Conservation (phyloP, 2,888 invertebrate genomes). For the Philaethria dido region DNA sequence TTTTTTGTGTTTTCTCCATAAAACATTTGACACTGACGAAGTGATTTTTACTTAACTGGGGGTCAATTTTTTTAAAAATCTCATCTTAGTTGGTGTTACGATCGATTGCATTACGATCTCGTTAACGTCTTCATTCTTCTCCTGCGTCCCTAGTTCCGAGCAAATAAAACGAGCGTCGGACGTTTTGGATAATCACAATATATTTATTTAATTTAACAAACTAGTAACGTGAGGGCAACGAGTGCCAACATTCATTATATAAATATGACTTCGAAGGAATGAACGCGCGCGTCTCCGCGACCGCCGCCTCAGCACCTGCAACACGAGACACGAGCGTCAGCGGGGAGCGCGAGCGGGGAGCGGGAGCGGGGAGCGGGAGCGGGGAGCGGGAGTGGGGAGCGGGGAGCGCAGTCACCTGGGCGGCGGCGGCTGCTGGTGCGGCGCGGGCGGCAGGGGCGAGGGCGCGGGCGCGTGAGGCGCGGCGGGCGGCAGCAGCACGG, state of each 20-base stretch:
- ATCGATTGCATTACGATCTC: too few relatives aligned
- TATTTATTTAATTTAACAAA: constrained; percentile 29
- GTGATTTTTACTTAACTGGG: too few relatives aligned
- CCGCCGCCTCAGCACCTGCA: background rate
- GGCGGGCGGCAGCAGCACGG: background rate
- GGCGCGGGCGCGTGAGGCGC: background rate
- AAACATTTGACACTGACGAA: too few relatives aligned
- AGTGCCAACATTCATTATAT: constrained; percentile 13
- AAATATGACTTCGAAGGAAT: constrained; percentile 15
- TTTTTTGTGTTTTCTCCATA: too few relatives aligned
- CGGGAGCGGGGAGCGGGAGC: background rate
- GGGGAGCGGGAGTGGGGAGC: background rate
- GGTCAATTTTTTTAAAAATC: too few relatives aligned
- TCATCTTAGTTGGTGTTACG: too few relatives aligned
- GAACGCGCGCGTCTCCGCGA: background rate
- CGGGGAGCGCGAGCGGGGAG: background rate
- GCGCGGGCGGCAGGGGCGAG: background rate
- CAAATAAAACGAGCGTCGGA: background rate
- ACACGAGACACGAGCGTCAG: background rate
- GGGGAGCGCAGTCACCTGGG: background rate
- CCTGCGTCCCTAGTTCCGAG: too few relatives aligned
- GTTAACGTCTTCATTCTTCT: too few relatives aligned
- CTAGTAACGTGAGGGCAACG: constrained; percentile 26
- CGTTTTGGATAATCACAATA: constrained; percentile 27
- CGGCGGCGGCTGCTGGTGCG: constrained; percentile 17